Conservation (phyloP, 2,888 invertebrate genomes). For the Melanotus villosus region DNA sequence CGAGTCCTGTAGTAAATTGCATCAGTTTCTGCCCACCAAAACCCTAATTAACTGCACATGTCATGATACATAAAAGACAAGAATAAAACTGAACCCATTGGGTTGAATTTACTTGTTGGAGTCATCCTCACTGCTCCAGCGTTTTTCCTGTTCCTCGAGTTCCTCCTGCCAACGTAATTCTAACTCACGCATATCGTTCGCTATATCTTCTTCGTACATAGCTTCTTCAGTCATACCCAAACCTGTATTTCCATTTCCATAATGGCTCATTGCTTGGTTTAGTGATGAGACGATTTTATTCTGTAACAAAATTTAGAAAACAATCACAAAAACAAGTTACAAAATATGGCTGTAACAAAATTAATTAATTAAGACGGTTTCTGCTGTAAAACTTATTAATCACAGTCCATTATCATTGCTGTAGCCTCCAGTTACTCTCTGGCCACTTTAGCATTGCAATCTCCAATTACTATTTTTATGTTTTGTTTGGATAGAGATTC, state of each 20-base stretch:
- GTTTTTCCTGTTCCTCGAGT: constrained; percentile 75
- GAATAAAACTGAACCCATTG: constrained; percentile 64
- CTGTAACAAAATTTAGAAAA: constrained; percentile 52
- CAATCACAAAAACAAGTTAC: no score
- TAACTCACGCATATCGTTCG: constrained; percentile 77
- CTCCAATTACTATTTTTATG: no score
- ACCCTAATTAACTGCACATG: constrained; percentile 22
- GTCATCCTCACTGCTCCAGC: constrained; percentile 75
- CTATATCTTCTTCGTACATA: constrained; percentile 76
- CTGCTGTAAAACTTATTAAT: no score
- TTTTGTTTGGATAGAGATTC: no score
- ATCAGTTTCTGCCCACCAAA: constrained; percentile 12
- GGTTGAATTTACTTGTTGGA: constrained; percentile 66
- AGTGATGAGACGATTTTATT: constrained; percentile 65
- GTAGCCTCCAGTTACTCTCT: no score
- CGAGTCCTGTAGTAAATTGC: no score
- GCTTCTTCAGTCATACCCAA: constrained; percentile 69
- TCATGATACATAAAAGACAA: constrained; percentile 36
- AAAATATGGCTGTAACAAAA: no score
- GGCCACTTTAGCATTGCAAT: no score
- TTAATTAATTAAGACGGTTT: no score
- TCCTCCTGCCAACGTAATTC: constrained; percentile 78
- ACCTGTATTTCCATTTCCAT: constrained; percentile 54
- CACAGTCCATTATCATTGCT: no score
- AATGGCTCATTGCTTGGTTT: constrained; percentile 59